Base-by-base conservation (phyloP, 2,113 vertebrate species). In the Fulmarus glacialis region DNA sequence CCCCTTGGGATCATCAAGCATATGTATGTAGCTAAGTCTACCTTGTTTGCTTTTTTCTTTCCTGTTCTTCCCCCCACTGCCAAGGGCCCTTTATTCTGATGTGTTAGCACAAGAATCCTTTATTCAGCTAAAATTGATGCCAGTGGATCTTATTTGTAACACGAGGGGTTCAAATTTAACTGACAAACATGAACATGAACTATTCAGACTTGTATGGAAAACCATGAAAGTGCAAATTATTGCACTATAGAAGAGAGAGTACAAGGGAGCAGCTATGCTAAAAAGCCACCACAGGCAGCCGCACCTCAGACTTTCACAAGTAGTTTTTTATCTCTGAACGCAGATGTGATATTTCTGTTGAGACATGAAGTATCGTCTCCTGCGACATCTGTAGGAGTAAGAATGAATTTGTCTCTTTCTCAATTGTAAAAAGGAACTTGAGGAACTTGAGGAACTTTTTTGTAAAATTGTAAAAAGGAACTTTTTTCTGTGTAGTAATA, bases 101-200 rank as follows among this genome's bases (percentile, higher is more conserved):
- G 18, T 19, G 11, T 74, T 62, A n/a, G 47, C 38, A 53, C 21
- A 50, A 48, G 56, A 83, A 67, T 26, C 14, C 24, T 67, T 92
- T 53, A 55, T 38, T 70, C 73, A 50, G 45, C 53, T 82, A 38
- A 58, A 73, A 59, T 2, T 27, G 38, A 40, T 59, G 38, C 34
- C 59, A 47, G 4, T 56, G 50, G n/a, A 78, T 78, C 53, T 32
- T n/a, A 40, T 4, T 67, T 90, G 52, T 71, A 67, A 47, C 16
- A 7, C 0, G 0, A 27, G 15, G 2, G 2, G 9, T 12, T 36
- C n/a, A 47, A 26, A 79, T 75, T 52, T 36, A 71, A 60, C 43
- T 43, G 36, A 11, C 55, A 67, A 77, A 42, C 19, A 14, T 58
- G 58, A 75, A 43, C 15, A 15, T 32, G 29, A 88, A 34, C 34